These are phyloP conservation scores for Pseudotriccus pelzelni DNA, from an alignment of 2,797 vertebrate species.

Conservation along the genomic window DNA sequence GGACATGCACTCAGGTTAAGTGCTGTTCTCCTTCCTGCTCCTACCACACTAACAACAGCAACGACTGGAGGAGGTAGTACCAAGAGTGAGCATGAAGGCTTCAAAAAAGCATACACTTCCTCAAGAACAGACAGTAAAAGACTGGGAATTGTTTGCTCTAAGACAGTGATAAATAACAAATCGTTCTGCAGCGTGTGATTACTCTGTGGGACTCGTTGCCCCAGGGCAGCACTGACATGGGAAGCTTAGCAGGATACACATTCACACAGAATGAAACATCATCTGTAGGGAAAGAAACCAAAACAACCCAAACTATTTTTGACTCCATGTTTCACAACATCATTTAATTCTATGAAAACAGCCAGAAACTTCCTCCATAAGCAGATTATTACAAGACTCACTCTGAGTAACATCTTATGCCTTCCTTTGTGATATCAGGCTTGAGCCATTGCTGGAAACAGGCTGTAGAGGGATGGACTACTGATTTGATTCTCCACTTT, in stretches of 20 bases:
- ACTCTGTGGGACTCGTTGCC: background rate
- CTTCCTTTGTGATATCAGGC: background rate
- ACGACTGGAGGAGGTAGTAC: background rate
- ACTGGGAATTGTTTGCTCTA: background rate
- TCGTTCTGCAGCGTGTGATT: conserved; percentile 6
- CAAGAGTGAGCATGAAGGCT: background rate
- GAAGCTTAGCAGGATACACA: background rate
- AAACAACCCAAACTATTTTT: background rate
- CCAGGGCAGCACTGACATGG: background rate
- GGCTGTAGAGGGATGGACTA: background rate
- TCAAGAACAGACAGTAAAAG: background rate
- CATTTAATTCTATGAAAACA: conserved; percentile 33
- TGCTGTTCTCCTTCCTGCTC: background rate
- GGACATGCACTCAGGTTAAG: background rate
- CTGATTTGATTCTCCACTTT: conserved; percentile 39
- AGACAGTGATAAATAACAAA: conserved; percentile 7
- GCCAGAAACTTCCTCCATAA: conserved; percentile 31
- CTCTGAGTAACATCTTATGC: background rate
- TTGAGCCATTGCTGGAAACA: conserved; percentile 7
- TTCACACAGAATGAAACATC: background rate
- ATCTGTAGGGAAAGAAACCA: background rate
- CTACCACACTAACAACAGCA: background rate
- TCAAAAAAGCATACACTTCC: background rate
- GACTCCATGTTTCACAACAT: background rate
- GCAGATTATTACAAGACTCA: conserved; percentile 4